Conservation (phyloP, 2,113 vertebrate species). For the Andinoacara biseriatus region DNA sequence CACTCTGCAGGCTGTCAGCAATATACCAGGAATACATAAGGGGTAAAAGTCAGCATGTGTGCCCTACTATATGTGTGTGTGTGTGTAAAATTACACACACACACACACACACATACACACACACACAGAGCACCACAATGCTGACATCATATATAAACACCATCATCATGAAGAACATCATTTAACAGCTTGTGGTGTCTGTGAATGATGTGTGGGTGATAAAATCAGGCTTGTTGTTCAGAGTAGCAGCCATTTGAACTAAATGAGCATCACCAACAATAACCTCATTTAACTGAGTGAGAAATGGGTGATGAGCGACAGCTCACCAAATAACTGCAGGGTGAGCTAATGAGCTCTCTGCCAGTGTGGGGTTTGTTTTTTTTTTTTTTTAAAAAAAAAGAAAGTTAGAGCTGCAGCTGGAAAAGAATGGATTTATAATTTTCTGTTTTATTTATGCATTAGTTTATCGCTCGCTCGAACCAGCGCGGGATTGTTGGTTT, state of each 20-base stretch:
- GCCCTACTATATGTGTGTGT: slow-evolving; percentile 7
- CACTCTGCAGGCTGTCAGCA: slow-evolving; percentile 67
- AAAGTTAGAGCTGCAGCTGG: slow-evolving; percentile 14
- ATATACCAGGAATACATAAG: slow-evolving; percentile 62
- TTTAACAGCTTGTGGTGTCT: slow-evolving; percentile 67
- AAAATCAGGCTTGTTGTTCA: slow-evolving; percentile 60
- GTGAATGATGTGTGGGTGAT: slow-evolving; percentile 59
- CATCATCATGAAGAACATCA: slow-evolving; percentile 61
- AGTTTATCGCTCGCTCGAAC: not conserved
- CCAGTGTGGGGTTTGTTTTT: slow-evolving; percentile 2
- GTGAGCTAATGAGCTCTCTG: slow-evolving; percentile 55
- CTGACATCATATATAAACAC: slow-evolving; percentile 66
- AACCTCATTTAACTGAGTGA: slow-evolving; percentile 60
- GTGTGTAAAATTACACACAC: slow-evolving; percentile 12
- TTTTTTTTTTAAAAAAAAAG: slow-evolving; percentile 2
- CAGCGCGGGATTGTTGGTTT: not conserved
- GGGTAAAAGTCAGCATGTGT: slow-evolving; percentile 69
- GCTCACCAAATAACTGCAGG: slow-evolving; percentile 52
- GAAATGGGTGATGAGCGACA: slow-evolving; percentile 46
- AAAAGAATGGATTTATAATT: slow-evolving; percentile 21
- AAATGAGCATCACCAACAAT: slow-evolving; percentile 56
- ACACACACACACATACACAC: slow-evolving; percentile 39
- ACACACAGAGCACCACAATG: slow-evolving; percentile 12
- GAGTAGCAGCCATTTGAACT: slow-evolving; percentile 47
- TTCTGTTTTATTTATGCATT: slow-evolving; percentile 14